Percentiles rank a stretch among this genome's conserved stretches.
phyloP scores from a whole-genome alignment of 2,113 vertebrate genomes.

The Callaeas wilsoni region DNA sequence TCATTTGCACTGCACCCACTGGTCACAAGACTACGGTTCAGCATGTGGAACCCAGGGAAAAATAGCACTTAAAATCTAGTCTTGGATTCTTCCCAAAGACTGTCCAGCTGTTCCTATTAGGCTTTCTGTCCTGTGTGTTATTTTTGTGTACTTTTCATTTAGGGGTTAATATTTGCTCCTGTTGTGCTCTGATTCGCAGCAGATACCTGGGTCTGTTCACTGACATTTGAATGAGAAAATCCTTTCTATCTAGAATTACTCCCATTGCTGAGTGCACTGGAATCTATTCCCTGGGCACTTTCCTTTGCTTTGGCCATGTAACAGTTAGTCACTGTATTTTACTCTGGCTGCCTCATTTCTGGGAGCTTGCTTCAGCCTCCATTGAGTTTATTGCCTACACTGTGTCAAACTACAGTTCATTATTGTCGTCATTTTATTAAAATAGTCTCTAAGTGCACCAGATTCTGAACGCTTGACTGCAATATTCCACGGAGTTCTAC shows the following conservation, averaged over 20 bases:
- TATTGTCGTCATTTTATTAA: slow-evolving; percentile 30
- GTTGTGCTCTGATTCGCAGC: neutral
- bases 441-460: slow-evolving; percentile 7
- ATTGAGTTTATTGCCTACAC: slow-evolving; percentile 38
- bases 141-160: neutral
- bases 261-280: neutral
- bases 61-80: neutral
- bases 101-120: neutral
- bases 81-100: neutral
- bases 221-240: neutral
- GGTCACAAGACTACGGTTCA: neutral
- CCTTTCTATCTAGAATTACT: neutral
- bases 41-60: neutral
- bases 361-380: slow-evolving; percentile 50
- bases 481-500: neutral
- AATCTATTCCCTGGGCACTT: neutral
- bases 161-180: neutral
- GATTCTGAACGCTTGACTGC: slow-evolving; percentile 17
- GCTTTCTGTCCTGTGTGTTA: neutral
- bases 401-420: slow-evolving; percentile 39
- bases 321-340: neutral
- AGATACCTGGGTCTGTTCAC: neutral
- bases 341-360: slow-evolving; percentile 11
- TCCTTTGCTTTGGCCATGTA: neutral
- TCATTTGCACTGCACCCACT: neutral